Evolutionary conservation across 2,888 invertebrate genomes (phyloP), one percentile per base, ranked within the genome.

Genomic region (Drosophila putrida): DNA sequence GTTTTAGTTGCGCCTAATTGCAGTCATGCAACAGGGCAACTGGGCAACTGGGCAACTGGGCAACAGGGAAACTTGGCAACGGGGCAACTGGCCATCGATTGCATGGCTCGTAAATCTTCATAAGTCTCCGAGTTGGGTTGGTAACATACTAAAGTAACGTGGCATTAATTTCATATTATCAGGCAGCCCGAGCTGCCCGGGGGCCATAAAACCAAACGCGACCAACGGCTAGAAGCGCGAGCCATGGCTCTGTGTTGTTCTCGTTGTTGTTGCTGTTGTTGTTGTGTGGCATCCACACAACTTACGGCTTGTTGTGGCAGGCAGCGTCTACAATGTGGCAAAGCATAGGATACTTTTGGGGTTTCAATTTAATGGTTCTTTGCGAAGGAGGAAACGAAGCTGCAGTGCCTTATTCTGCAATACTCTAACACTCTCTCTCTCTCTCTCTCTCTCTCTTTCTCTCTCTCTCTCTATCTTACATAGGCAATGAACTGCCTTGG

Each of bases 141-240:
- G 27, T 28, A 55, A 65, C 46, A 66, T 53, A 51, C 43, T 51
- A 71, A 76, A 66, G 60, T 36, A 60, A 54, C 59, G 43, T 63
- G 71, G 78, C 80, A 88, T 86, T 88, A 81, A 86, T 86, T 86
- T 83, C 84, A 83, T 83, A 85, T 83, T 86, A 88, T 88, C 88
- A 72, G 80, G 57, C 61, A 61, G 68, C 50, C 36, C 43, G n/a
- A 31, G 55, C 64, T 70, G 69, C 59, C 67, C 66, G 39, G 54
- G 36, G 77, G 77, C 74, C 51, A 84, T 83, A 82, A 82, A 80
- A 66, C 65, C 78, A 77, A 79, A 68, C 70, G 77, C 72, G 75
- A 47, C 46, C 46, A 47, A 31, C 13, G 31, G 46, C 46, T 47
- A 31, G 46, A 68, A 63, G 38, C 57, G n/a, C 36, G 46, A 57